Evolutionary conservation across 2,888 invertebrate species (phyloP).

Genomic region (Cyaniris semiargus): DNA sequence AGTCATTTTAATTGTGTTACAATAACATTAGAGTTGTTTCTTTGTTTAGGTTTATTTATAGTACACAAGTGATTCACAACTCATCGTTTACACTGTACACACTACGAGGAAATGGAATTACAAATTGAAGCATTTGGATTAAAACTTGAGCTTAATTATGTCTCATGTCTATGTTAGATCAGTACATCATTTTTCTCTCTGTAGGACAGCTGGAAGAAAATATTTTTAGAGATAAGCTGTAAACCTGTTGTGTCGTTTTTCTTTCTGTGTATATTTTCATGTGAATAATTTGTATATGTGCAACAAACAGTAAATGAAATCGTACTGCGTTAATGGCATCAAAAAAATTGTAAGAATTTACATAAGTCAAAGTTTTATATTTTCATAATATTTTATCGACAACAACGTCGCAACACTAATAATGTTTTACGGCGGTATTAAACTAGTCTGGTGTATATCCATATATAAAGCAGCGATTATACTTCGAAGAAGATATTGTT

Average conservation of each 20-base stretch:
- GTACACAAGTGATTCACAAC: neutral
- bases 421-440: constrained; percentile 14
- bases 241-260: too few relatives aligned
- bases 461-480: constrained; percentile 5
- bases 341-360: too few relatives aligned
- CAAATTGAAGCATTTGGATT: neutral
- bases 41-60: neutral
- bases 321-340: too few relatives aligned
- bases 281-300: too few relatives aligned
- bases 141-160: neutral
- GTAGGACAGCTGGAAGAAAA: too few relatives aligned
- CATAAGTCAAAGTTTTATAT: too few relatives aligned
- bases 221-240: too few relatives aligned
- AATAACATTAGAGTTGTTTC: neutral
- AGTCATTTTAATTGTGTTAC: constrained; percentile 2
- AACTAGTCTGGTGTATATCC: constrained; percentile 18
- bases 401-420: constrained; percentile 10
- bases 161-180: too few relatives aligned
- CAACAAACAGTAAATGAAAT: too few relatives aligned
- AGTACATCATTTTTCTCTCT: too few relatives aligned
- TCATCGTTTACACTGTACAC: neutral
- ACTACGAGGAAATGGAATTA: neutral
- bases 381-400: neutral
- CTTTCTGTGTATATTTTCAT: too few relatives aligned
- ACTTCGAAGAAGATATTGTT: neutral